phyloP scores from a whole-genome alignment of 2,797 vertebrate genomes.

The Atherinosoma microstoma region DNA sequence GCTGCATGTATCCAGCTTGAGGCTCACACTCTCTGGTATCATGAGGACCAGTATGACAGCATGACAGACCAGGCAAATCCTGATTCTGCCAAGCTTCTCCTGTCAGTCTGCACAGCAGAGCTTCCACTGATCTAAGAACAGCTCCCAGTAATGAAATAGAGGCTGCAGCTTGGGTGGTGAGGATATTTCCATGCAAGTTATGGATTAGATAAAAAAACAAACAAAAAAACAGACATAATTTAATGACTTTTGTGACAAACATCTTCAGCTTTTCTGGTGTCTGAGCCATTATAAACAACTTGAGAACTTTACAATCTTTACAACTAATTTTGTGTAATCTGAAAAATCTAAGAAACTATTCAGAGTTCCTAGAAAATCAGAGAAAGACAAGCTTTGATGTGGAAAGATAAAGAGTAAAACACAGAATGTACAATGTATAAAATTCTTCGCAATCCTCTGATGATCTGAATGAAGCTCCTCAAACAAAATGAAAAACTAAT shows the following conservation, averaged over 20 bases:
- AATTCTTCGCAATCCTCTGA: neutral
- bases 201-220: neutral
- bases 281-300: neutral
- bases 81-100: conserved; percentile 74
- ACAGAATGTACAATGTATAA: neutral
- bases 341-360: neutral
- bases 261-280: neutral
- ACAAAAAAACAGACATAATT: neutral
- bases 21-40: conserved; percentile 66
- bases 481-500: neutral
- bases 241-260: neutral
- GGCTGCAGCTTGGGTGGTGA: conserved; percentile 58
- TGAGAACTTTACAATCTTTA: neutral
- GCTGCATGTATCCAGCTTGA: conserved; percentile 52
- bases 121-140: conserved; percentile 78
- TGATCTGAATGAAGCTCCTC: neutral
- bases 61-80: conserved; percentile 46
- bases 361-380: neutral
- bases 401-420: neutral
- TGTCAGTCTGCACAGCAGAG: conserved; percentile 68
- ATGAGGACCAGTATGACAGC: conserved; percentile 27
- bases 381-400: neutral
- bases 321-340: neutral
- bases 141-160: conserved; percentile 70
- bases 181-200: conserved; percentile 13